These are phyloP conservation scores for Apus apus DNA, from an alignment of 2,113 vertebrate genomes.

Conservation along the genomic window DNA sequence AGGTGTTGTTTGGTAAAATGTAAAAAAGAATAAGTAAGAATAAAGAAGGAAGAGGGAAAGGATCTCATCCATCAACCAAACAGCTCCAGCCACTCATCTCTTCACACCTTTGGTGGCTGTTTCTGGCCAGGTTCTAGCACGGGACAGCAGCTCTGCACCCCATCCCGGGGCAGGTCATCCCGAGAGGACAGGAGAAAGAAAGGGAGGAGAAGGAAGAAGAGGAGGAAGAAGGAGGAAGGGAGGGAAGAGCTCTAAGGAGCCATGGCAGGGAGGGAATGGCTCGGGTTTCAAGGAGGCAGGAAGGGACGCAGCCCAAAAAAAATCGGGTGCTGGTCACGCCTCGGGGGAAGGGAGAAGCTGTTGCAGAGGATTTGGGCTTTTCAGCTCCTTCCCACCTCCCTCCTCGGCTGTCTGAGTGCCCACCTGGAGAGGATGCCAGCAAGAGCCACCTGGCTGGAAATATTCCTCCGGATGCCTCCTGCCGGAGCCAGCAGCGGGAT, in stretches of 20 bases:
- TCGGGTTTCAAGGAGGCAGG: constrained; percentile 62
- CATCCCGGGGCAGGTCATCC: neutral
- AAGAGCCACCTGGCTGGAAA: neutral
- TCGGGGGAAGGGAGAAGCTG: neutral
- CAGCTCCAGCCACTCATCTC: neutral
- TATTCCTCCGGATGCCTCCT: rapidly evolving
- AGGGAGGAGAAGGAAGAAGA: neutral
- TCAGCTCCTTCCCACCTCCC: constrained; percentile 23
- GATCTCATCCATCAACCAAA: neutral
- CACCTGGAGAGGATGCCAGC: constrained; percentile 10
- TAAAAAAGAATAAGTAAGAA: neutral
- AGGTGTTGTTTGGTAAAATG: neutral
- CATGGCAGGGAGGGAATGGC: constrained; percentile 38
- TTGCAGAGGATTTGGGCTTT: constrained; percentile 8
- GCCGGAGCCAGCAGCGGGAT: neutral
- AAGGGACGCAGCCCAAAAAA: constrained; percentile 1
- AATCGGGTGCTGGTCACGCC: neutral
- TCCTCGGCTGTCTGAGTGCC: neutral
- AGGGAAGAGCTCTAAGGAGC: constrained; percentile 15
- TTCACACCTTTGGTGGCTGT: neutral
- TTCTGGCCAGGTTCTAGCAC: neutral
- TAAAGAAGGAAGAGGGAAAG: neutral
- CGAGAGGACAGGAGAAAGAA: neutral
- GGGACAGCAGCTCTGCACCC: neutral
- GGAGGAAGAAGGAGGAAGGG: neutral